Percentiles rank a stretch among this genome's conserved stretches.
These are phyloP conservation scores for Melanotaenia parkinsoni DNA, from an alignment of 2,797 vertebrate species.

Conservation along the genomic window DNA sequence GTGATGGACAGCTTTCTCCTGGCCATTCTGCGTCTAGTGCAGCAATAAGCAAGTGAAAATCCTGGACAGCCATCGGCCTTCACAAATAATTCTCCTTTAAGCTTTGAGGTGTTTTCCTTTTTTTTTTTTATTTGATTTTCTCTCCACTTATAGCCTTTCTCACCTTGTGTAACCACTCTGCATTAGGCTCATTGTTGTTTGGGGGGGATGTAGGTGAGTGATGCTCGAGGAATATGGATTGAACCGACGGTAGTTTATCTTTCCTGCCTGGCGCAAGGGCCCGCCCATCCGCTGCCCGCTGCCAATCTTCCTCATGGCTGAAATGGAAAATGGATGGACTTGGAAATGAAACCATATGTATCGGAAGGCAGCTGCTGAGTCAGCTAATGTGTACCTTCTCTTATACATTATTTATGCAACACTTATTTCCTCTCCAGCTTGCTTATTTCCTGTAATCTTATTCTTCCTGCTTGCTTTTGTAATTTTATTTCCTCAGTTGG, in stretches of 20 bases:
- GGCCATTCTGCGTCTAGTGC: slow-evolving; percentile 41
- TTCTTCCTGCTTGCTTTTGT: slow-evolving; percentile 13
- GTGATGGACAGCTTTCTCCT: slow-evolving; percentile 70
- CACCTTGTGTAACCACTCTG: slow-evolving; percentile 29
- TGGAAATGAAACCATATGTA: slow-evolving; percentile 61
- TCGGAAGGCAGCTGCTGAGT: slow-evolving; percentile 59
- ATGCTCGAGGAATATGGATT: slow-evolving; percentile 50
- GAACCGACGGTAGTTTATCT: slow-evolving; percentile 57
- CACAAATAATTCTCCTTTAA: slow-evolving; percentile 51
- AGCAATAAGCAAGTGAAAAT: slow-evolving; percentile 69
- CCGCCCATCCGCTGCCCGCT: slow-evolving; percentile 37
- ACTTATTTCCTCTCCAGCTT: slow-evolving; percentile 41
- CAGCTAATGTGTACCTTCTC: slow-evolving; percentile 59
- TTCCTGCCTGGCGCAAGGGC: slow-evolving; percentile 18
- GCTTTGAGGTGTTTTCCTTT: slow-evolving; percentile 32
- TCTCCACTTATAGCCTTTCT: neutral
- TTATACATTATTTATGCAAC: slow-evolving; percentile 63
- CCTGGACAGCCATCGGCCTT: slow-evolving; percentile 49
- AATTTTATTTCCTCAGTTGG: slow-evolving; percentile 27
- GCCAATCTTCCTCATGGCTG: slow-evolving; percentile 44
- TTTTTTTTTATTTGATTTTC: neutral
- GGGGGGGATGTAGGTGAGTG: slow-evolving; percentile 36
- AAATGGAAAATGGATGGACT: slow-evolving; percentile 58
- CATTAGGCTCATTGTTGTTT: slow-evolving; percentile 57
- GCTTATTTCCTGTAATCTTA: slow-evolving; percentile 39